These are phyloP conservation scores for Platichthys flesus DNA, from an alignment of 2,113 vertebrate species.

Conservation along the genomic window DNA sequence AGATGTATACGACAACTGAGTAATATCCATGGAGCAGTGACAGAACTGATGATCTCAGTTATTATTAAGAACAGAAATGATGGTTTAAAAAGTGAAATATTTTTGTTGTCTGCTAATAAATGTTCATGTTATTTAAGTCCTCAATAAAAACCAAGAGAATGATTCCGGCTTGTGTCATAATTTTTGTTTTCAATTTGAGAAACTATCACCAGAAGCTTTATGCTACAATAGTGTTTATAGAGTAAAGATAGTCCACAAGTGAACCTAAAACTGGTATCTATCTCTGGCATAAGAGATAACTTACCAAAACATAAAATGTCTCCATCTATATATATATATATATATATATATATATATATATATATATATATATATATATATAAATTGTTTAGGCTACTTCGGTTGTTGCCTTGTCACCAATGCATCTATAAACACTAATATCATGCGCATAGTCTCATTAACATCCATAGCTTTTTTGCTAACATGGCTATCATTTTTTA, in stretches of 20 bases:
- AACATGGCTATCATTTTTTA: too few species aligned
- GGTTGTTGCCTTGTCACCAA: too few species aligned
- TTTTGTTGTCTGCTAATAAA: slow-evolving; percentile 26
- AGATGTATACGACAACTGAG: slow-evolving; percentile 5
- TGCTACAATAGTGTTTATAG: neutral
- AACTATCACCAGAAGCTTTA: neutral
- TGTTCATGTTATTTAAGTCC: slow-evolving; percentile 37
- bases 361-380: too few species aligned
- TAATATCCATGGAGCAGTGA: slow-evolving; percentile 4
- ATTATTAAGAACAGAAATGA: neutral
- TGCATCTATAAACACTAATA: too few species aligned
- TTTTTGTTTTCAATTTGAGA: neutral
- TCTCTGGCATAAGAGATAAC: too few species aligned
- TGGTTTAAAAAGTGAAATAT: slow-evolving; percentile 14
- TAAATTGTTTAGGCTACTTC: too few species aligned
- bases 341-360: too few species aligned
- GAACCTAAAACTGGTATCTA: too few species aligned
- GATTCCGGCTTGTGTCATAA: neutral
- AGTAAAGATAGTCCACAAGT: neutral
- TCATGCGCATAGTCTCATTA: too few species aligned
- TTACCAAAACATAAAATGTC: neutral
- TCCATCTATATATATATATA: too few species aligned
- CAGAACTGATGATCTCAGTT: neutral
- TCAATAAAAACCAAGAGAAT: slow-evolving; percentile 31
- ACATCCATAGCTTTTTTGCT: too few species aligned